Evolutionary conservation across 2,888 invertebrate genomes (phyloP), one percentile per base, ranked within the genome.

Genomic region (Pristionchus exspectatus): DNA sequence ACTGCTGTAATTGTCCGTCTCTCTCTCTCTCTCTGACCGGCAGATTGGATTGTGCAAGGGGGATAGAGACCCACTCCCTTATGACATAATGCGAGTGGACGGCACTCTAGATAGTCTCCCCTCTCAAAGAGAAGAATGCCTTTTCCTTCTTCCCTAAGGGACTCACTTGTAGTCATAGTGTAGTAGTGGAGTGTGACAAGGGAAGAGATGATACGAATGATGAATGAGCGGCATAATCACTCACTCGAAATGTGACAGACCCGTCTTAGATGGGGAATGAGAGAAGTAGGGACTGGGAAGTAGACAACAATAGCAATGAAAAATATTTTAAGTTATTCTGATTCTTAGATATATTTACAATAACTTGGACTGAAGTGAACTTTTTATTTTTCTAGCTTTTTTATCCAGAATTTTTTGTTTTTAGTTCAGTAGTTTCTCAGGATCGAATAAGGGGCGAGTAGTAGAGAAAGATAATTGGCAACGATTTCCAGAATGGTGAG

Each of bases 81-180:
- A 74, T 88, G 87, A 74, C 74, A 88, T 88, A 88, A 88, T 88
- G 30, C 74, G 72, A 74, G 74, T 54, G n/a, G 87, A 88, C 87
- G 56, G 30, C 44, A 59, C 59, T 59, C 56, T 24, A 56, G 83
- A 24, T 24, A 83, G n/a, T 27, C n/a, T 14, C 44, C 16, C 18
- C 81, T 5, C 56, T 56, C 38, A 54, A 56, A 83, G 83, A 77
- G 74, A 33, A 69, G 69, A 27, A 69, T 69, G 27, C 69, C 30
- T 30, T 66, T 27, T 5, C n/a, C 9, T 81, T 38, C 44, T 10
- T 18, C 54, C 50, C 83, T 54, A 24, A 27, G 83, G 83, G 83
- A 83, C 16, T 24, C 74, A 74, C 74, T 74, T 74, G 74, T 74
- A 74, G 74, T 74, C 33, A 38, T 21, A 33, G 38, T 74, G 33